Evolutionary conservation across 2,113 vertebrate genomes (phyloP).

Genomic region (Camarhynchus parvulus): DNA sequence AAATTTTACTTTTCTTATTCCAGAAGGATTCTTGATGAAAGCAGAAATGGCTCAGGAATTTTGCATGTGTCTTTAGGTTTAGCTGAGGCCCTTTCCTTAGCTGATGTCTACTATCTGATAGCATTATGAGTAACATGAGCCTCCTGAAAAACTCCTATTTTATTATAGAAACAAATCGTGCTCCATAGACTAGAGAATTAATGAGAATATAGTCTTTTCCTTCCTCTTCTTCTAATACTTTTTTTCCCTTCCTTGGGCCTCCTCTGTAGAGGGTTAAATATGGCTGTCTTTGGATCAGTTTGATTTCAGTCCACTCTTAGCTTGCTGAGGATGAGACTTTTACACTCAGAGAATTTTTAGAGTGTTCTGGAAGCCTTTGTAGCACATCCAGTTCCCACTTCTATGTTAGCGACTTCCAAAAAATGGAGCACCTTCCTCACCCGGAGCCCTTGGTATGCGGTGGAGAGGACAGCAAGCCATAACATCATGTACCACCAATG

Average conservation of each 20-base stretch:
- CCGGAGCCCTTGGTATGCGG: rapidly evolving
- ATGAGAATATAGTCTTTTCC: background rate
- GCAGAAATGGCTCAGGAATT: background rate
- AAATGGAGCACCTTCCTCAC: background rate
- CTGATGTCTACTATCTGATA: background rate
- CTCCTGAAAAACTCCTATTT: background rate
- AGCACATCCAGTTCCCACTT: background rate
- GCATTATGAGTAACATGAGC: background rate
- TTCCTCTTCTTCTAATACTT: background rate
- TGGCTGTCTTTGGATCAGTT: rapidly evolving
- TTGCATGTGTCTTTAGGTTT: background rate
- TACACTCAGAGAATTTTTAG: background rate
- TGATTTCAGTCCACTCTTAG: background rate
- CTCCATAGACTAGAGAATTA: background rate
- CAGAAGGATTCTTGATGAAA: background rate
- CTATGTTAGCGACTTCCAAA: background rate
- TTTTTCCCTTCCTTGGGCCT: background rate
- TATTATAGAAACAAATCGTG: background rate
- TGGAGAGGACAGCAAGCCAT: rapidly evolving
- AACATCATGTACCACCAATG: rapidly evolving
- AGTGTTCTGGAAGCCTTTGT: background rate
- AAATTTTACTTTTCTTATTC: background rate
- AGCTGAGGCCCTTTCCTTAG: background rate
- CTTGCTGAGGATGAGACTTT: background rate
- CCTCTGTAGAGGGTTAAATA: background rate